Base-by-base conservation (phyloP, 2,888 invertebrate genomes). In the Himalopsyche japonica region DNA sequence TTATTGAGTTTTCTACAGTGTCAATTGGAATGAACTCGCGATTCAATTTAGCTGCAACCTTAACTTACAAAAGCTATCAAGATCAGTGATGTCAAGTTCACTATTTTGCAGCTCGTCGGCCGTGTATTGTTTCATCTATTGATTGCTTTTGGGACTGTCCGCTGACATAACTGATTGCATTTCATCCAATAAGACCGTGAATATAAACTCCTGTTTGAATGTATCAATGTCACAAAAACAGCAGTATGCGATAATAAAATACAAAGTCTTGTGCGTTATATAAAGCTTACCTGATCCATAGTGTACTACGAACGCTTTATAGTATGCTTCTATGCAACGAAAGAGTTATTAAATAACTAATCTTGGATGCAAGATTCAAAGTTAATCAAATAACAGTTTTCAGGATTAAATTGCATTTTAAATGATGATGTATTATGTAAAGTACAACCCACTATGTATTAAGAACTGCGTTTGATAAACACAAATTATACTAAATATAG, bases 41-140 rank as follows among this genome's bases (percentile, higher is more conserved):
- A 80, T 83, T 83, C 83, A 83, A 76, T 83, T 77, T 43, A 83
- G 43, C 34, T 77, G 48, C 34, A 80, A 76, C 83, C 80, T 83
- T 80, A 79, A 76, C 79, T 76, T 37, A 49, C 76, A 43, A 70
- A 70, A 43, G 57, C 64, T 79, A 78, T 78, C 83, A 85, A 85
- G 85, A 85, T 85, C 85, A 76, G 49, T 57, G 79, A 70, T 81
- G 85, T 85, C 85, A 85, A 85, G 85, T 85, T 85, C 85, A 85
- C 82, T 70, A 70, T 70, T 70, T 70, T 70, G 70, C 70, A 70
- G 70, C 27, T 12, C 30, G 70, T 27, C 30, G 27, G 12, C 5
- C 30, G 70, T 27, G 30, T 27, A 30, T 27, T 27, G 70, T 27
- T 70, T 27, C 70, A 30, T 27, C 2, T 30, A 27, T 70, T 70